Evolutionary conservation across 2,797 vertebrate species (phyloP).

Genomic region (Megaceryle alcyon): DNA sequence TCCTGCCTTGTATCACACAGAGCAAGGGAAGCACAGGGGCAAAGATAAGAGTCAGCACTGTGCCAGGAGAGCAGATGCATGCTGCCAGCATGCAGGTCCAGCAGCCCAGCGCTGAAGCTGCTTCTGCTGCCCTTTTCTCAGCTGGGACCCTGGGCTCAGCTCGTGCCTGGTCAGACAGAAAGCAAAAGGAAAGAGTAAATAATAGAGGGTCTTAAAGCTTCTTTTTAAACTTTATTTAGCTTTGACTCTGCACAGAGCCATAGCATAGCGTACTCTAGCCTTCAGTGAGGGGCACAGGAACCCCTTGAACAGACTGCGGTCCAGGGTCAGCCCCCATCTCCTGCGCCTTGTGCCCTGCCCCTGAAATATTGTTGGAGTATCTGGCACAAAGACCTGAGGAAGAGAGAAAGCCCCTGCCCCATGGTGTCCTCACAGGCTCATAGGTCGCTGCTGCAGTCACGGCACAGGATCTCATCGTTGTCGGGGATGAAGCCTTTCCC

Average conservation of each 20-base stretch:
- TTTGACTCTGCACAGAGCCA: slow-evolving; percentile 52
- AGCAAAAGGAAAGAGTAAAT: slow-evolving; percentile 61
- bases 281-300: not conserved
- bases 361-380: not conserved
- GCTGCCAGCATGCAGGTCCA: not conserved
- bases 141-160: slow-evolving; percentile 3
- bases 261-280: slow-evolving; percentile 6
- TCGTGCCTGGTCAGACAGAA: not conserved
- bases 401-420: not conserved
- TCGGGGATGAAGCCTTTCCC: slow-evolving; percentile 83
- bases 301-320: not conserved
- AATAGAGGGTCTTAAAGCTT: slow-evolving; percentile 45
- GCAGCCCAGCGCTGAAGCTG: not conserved
- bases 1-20: not conserved
- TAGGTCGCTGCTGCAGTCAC: slow-evolving; percentile 85
- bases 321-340: not conserved
- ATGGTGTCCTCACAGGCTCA: slow-evolving; percentile 59
- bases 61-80: not conserved
- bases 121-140: slow-evolving; percentile 1
- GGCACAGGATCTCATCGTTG: slow-evolving; percentile 79
- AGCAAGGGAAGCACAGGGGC: not conserved
- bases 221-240: slow-evolving; percentile 54
- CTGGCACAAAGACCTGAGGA: slow-evolving; percentile 38
- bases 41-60: not conserved
- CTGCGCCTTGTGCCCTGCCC: slow-evolving; percentile 10